Percentiles rank a stretch among this genome's conserved stretches.
Evolutionary conservation across 23 tunicate species (phyloP).

Genomic region (Ciona savignyi): DNA sequence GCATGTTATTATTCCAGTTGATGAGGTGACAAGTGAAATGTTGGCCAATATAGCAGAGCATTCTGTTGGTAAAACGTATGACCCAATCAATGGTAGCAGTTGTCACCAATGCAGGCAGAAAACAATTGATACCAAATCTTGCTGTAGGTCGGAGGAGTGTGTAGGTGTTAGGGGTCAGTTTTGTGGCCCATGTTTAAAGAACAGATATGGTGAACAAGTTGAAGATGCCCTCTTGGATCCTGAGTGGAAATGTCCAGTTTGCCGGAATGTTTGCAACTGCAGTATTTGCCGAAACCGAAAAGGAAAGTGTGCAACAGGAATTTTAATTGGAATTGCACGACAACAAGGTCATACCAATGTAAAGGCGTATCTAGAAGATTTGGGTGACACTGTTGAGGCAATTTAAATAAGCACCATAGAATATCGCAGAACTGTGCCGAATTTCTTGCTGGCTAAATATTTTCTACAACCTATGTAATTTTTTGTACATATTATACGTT

Average conservation of each 20-base stretch:
- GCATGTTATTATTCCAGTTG: slow-evolving; percentile 70
- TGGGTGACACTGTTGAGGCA: neutral
- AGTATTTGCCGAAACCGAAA: slow-evolving; percentile 70
- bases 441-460: too few relatives aligned
- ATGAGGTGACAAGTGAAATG: slow-evolving; percentile 68
- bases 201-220: slow-evolving; percentile 76
- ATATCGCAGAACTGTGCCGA: too few relatives aligned
- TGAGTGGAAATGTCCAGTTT: slow-evolving; percentile 88
- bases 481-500: too few relatives aligned
- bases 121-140: slow-evolving; percentile 83
- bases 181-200: slow-evolving; percentile 79
- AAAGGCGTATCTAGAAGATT: slow-evolving; percentile 42
- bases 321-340: slow-evolving; percentile 65
- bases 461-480: too few relatives aligned
- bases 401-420: too few relatives aligned
- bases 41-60: slow-evolving; percentile 61
- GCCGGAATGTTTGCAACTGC: slow-evolving; percentile 84
- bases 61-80: slow-evolving; percentile 65
- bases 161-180: slow-evolving; percentile 82
- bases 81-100: slow-evolving; percentile 46
- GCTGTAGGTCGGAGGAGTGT: slow-evolving; percentile 65
- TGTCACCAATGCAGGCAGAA: slow-evolving; percentile 95
- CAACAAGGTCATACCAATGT: slow-evolving; percentile 76
- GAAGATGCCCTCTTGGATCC: slow-evolving; percentile 59
- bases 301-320: slow-evolving; percentile 89